Evolutionary conservation across 2,113 vertebrate genomes (phyloP).

Genomic region (Tachysurus vachellii): DNA sequence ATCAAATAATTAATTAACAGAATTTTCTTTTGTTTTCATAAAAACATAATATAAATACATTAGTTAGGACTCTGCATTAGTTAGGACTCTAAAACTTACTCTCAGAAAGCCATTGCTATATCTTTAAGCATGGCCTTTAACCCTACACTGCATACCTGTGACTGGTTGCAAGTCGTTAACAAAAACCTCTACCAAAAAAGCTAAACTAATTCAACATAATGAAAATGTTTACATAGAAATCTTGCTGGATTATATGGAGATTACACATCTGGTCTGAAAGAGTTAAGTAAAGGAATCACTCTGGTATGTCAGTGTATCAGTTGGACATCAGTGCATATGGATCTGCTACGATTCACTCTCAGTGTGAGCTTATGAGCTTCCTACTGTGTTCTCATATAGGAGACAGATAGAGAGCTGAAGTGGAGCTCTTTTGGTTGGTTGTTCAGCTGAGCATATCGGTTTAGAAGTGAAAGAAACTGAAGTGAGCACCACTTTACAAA

Average conservation of each 20-base stretch:
- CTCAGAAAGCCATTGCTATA: background rate
- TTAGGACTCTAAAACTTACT: background rate
- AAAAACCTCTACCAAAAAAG: background rate
- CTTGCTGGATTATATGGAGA: too few species aligned
- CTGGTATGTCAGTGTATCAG: background rate
- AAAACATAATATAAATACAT: background rate
- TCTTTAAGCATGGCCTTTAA: background rate
- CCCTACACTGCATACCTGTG: background rate
- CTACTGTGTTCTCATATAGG: background rate
- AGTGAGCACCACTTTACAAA: background rate
- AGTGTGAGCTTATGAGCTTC: constrained; percentile 4
- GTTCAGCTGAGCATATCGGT: background rate
- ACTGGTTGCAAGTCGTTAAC: background rate
- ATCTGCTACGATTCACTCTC: background rate
- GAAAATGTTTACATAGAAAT: background rate
- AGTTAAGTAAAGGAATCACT: background rate
- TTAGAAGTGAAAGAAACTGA: background rate
- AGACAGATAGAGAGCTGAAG: background rate
- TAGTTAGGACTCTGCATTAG: background rate
- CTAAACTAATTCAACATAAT: background rate
- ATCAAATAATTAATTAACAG: background rate
- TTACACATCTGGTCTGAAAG: background rate
- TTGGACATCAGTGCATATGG: background rate
- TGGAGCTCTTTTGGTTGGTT: background rate
- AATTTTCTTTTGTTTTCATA: background rate